phyloP scores from a whole-genome alignment of 2,888 invertebrate species.

The Neria commutata region DNA sequence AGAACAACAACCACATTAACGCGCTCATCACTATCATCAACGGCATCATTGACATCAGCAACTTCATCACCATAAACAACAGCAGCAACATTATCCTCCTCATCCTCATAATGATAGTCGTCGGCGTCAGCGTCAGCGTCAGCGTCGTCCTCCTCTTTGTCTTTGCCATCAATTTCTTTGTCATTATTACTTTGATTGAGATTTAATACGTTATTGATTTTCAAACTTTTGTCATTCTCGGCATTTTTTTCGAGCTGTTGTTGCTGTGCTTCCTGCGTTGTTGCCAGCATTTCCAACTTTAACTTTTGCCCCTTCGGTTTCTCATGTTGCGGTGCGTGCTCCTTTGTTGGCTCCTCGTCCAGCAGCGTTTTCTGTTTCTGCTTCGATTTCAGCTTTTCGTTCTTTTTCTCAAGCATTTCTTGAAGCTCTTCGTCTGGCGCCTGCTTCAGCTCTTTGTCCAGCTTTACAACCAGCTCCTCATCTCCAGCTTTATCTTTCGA shows the following conservation, averaged over 20 bases:
- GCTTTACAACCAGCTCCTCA: background rate
- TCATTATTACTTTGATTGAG: slow-evolving; percentile 36
- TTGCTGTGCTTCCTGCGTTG: background rate
- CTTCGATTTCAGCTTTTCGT: no score
- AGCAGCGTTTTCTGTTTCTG: no score
- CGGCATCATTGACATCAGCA: slow-evolving; percentile 2
- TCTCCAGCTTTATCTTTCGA: slow-evolving; percentile 2
- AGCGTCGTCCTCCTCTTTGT: slow-evolving; percentile 35
- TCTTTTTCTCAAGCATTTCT: no score
- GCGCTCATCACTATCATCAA: background rate
- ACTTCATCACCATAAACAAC: no score
- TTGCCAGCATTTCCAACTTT: slow-evolving; percentile 4
- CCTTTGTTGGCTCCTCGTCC: slow-evolving; percentile 2
- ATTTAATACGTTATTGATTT: slow-evolving; percentile 55
- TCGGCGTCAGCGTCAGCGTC: slow-evolving; percentile 16
- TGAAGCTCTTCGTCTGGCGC: background rate
- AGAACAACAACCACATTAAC: background rate
- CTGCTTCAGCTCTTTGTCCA: background rate
- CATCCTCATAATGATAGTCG: background rate
- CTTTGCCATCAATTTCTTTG: slow-evolving; percentile 41
- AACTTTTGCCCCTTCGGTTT: slow-evolving; percentile 5
- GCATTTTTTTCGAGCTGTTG: slow-evolving; percentile 33
- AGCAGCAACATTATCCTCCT: background rate
- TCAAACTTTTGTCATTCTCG: slow-evolving; percentile 43
- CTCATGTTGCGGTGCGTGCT: background rate